A percentile compares a stretch with the other conserved stretches of the same genome.
Evolutionary conservation across 2,113 vertebrate species (phyloP).

Genomic region (Rissa tridactyla): DNA sequence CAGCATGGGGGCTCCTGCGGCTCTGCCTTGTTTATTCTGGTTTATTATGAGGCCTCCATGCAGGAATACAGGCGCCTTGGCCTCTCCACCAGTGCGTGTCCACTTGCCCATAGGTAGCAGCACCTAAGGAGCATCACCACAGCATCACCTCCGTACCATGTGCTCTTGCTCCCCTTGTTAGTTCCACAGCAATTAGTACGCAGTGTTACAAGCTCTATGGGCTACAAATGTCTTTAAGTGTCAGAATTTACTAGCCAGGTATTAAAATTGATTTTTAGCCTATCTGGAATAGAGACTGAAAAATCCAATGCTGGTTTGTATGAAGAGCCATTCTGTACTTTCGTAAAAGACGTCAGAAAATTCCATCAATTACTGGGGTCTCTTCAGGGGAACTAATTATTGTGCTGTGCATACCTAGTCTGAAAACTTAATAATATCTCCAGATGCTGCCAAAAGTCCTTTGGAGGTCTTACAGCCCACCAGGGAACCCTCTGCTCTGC

Average conservation of each 20-base stretch:
- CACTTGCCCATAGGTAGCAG: not conserved
- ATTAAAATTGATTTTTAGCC: not conserved
- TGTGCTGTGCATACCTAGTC: not conserved
- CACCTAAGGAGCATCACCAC: not conserved
- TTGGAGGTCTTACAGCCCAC: slow-evolving; percentile 26
- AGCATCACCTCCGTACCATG: accelerated
- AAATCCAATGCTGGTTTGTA: not conserved
- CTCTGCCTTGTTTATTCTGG: not conserved
- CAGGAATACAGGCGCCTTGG: not conserved
- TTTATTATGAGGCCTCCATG: not conserved
- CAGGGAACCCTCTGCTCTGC: not conserved
- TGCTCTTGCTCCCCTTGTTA: accelerated
- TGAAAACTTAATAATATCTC: slow-evolving; percentile 52
- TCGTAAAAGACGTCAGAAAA: not conserved
- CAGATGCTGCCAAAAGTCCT: slow-evolving; percentile 27
- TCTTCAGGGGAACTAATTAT: slow-evolving; percentile 54
- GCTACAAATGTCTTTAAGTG: not conserved
- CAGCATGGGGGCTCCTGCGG: accelerated
- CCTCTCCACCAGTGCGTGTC: accelerated
- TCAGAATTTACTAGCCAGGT: not conserved
- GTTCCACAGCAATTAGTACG: not conserved
- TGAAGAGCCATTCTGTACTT: not conserved
- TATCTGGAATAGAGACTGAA: not conserved
- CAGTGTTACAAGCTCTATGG: not conserved
- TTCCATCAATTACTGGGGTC: slow-evolving; percentile 30